Conservation (phyloP, 2,113 vertebrate species). For the Thoracochromis brauschi region DNA sequence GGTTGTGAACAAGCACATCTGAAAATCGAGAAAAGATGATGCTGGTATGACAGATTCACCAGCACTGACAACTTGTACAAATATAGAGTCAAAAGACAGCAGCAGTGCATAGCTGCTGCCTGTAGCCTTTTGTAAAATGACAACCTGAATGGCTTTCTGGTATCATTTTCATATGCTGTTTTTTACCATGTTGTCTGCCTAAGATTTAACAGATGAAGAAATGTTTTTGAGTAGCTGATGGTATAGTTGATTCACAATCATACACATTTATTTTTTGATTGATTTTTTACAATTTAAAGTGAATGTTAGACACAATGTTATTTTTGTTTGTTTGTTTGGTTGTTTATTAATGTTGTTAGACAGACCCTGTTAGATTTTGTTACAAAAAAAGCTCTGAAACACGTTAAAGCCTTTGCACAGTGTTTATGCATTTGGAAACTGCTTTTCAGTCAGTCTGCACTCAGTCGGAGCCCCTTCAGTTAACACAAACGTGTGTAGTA, state of each 20-base stretch:
- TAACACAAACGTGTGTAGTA: not conserved
- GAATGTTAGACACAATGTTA: not conserved
- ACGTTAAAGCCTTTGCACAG: not conserved
- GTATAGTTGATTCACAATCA: not conserved
- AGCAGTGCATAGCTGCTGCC: not conserved
- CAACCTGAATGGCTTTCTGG: not conserved
- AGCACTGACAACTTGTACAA: not conserved
- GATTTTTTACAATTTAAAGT: not conserved
- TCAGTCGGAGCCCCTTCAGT: not conserved
- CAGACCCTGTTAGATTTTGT: not conserved
- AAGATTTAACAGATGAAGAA: not conserved
- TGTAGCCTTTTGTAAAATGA: not conserved
- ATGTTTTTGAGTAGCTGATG: not conserved
- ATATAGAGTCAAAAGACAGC: not conserved
- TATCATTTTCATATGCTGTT: not conserved
- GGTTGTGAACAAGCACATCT: not conserved
- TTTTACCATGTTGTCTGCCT: not conserved
- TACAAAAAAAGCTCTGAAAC: not conserved
- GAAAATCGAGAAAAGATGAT: not conserved
- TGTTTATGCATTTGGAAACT: not conserved
- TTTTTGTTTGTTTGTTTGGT: not conserved
- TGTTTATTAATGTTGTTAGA: not conserved
- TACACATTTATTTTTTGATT: not conserved
- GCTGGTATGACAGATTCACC: not conserved
- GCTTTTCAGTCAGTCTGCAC: not conserved